phyloP scores from a whole-genome alignment of 2,888 invertebrate genomes.

The Hirudinaria manillensis region DNA sequence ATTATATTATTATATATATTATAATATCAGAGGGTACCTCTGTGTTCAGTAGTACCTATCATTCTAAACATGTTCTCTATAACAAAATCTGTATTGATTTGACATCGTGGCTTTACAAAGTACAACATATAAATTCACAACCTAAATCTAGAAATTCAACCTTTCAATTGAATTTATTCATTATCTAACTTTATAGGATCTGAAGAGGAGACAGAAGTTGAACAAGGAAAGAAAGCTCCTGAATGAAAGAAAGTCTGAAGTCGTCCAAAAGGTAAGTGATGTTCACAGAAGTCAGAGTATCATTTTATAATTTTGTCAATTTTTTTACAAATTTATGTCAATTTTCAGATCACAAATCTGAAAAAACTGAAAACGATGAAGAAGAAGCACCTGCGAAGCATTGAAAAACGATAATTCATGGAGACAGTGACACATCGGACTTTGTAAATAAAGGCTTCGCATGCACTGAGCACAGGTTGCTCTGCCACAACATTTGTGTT shows the following conservation, averaged over 20 bases:
- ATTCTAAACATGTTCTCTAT: no score
- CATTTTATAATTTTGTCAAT: background rate
- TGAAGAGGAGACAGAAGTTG: constrained; percentile 24
- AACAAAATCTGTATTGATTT: no score
- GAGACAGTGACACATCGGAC: background rate
- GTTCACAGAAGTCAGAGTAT: background rate
- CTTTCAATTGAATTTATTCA: no score
- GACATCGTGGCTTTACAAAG: no score
- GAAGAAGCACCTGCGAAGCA: constrained; percentile 14
- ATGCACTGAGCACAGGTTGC: no score
- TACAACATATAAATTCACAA: no score
- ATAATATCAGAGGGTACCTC: background rate
- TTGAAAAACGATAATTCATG: background rate
- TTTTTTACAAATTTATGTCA: background rate
- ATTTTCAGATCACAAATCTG: constrained; percentile 9
- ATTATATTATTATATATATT: background rate
- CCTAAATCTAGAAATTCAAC: no score
- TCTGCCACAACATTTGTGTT: no score
- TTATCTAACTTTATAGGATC: constrained; percentile 10
- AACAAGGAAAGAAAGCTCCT: constrained; percentile 26
- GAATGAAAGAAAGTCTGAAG: constrained; percentile 24
- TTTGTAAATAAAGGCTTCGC: background rate
- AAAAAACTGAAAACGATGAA: constrained; percentile 18
- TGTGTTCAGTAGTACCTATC: no score
- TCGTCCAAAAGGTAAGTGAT: constrained; percentile 17